Evolutionary conservation across 2,888 invertebrate species (phyloP).

Genomic region (Trissoscelio sp.): DNA sequence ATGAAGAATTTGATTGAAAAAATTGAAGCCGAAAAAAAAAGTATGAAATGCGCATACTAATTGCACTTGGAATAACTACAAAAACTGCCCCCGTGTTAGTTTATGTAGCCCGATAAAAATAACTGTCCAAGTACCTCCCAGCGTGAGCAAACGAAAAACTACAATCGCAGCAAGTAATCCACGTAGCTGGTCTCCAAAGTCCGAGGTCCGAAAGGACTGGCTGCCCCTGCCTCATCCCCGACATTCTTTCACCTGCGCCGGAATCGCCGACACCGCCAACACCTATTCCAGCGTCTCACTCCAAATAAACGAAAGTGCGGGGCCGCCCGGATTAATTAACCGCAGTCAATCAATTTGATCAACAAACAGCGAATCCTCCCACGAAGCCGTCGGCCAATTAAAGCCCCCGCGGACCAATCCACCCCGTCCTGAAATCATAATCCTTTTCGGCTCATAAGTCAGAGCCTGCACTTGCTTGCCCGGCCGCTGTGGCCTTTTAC

Average conservation of each 20-base stretch:
- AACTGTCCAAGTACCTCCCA: slow-evolving; percentile 26
- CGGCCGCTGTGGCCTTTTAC: slow-evolving; percentile 17
- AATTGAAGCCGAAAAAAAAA: not conserved
- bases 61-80: slow-evolving; percentile 11
- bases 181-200: not conserved
- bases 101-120: slow-evolving; percentile 18
- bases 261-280: slow-evolving; percentile 31
- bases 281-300: slow-evolving; percentile 29
- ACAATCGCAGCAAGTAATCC: not conserved
- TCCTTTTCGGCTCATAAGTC: slow-evolving; percentile 53
- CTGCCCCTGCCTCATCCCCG: not conserved
- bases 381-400: slow-evolving; percentile 53
- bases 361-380: slow-evolving; percentile 56
- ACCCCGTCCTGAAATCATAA: slow-evolving; percentile 50
- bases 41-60: not conserved
- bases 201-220: not conserved
- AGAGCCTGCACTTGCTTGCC: slow-evolving; percentile 30
- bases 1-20: not conserved
- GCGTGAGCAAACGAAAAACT: slow-evolving; percentile 1
- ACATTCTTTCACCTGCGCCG: slow-evolving; percentile 37
- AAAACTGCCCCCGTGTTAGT: slow-evolving; percentile 2
- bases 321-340: slow-evolving; percentile 56
- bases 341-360: slow-evolving; percentile 60
- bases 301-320: slow-evolving; percentile 35
- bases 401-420: slow-evolving; percentile 35